Conservation (phyloP, 2,113 vertebrate species). For the Gadus macrocephalus region DNA sequence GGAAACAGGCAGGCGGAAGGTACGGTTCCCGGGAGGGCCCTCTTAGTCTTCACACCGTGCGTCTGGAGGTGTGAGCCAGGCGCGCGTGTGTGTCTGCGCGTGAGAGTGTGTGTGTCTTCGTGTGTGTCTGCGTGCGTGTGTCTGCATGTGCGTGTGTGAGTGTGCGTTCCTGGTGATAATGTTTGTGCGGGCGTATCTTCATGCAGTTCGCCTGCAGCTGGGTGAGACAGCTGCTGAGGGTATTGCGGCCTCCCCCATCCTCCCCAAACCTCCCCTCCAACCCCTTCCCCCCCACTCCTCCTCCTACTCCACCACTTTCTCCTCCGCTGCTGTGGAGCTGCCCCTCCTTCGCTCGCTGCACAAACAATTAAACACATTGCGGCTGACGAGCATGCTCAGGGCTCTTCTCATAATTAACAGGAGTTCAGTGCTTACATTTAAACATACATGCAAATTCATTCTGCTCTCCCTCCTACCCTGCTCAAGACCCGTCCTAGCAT, state of each 20-base stretch:
- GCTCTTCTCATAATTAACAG: constrained; percentile 51
- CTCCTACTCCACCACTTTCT: constrained; percentile 2
- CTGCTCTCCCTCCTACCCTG: constrained; percentile 22
- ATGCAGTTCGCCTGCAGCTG: constrained; percentile 63
- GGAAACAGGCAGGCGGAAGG: constrained; percentile 61
- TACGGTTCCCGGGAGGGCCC: constrained; percentile 47
- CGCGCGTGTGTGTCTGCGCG: not conserved
- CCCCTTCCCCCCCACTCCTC: not conserved
- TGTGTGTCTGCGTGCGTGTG: constrained; percentile 1
- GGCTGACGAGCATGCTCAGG: constrained; percentile 31
- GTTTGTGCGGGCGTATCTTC: constrained; percentile 41
- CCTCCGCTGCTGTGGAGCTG: constrained; percentile 44
- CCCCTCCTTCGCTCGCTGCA: constrained; percentile 26
- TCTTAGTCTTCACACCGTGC: constrained; percentile 16
- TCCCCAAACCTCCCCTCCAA: not conserved
- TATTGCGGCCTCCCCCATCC: constrained; percentile 32
- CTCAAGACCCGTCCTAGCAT: constrained; percentile 36
- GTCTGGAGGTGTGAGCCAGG: too few species aligned
- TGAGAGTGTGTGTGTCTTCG: too few species aligned
- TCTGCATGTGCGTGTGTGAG: constrained; percentile 12
- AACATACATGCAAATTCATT: constrained; percentile 57
- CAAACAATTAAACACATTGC: constrained; percentile 44
- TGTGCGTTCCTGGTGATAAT: constrained; percentile 34
- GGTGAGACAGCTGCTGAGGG: constrained; percentile 63
- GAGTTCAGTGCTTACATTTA: constrained; percentile 61